phyloP scores from a whole-genome alignment of 2,888 invertebrate genomes.

The Athalia circularis region DNA sequence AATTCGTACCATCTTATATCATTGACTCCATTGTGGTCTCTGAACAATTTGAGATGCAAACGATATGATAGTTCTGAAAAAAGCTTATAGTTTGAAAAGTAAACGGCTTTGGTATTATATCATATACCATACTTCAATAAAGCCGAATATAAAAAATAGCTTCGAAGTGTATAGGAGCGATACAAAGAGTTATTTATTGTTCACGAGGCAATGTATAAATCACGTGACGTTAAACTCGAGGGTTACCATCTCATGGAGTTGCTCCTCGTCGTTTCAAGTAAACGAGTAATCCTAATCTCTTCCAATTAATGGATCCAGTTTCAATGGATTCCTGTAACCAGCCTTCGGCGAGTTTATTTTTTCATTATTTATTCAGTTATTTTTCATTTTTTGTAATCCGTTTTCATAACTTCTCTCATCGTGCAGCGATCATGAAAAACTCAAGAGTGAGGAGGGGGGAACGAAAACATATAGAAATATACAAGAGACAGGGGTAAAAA shows the following conservation, averaged over 20 bases:
- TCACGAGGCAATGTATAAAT: conserved; percentile 19
- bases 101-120: conserved; percentile 17
- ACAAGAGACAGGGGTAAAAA: not conserved
- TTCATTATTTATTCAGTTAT: not conserved
- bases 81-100: not conserved
- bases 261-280: conserved; percentile 1
- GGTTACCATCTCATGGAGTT: not conserved
- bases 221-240: conserved; percentile 20
- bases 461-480: conserved; percentile 1
- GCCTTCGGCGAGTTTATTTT: not conserved
- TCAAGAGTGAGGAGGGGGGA: conserved; percentile 10
- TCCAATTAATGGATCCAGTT: conserved; percentile 26
- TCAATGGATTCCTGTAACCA: not conserved
- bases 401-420: too few relatives aligned
- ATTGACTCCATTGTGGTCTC: not conserved
- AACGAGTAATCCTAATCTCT: conserved; percentile 25
- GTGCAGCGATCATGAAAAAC: conserved; percentile 21
- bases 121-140: not conserved
- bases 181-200: conserved; percentile 35
- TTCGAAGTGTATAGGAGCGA: conserved; percentile 19
- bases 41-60: not conserved
- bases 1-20: too few relatives aligned
- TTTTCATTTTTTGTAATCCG: not conserved
- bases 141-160: conserved; percentile 18
- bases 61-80: not conserved